These are phyloP conservation scores for Andrena flavipes DNA, from an alignment of 2,888 invertebrate species.

Conservation along the genomic window DNA sequence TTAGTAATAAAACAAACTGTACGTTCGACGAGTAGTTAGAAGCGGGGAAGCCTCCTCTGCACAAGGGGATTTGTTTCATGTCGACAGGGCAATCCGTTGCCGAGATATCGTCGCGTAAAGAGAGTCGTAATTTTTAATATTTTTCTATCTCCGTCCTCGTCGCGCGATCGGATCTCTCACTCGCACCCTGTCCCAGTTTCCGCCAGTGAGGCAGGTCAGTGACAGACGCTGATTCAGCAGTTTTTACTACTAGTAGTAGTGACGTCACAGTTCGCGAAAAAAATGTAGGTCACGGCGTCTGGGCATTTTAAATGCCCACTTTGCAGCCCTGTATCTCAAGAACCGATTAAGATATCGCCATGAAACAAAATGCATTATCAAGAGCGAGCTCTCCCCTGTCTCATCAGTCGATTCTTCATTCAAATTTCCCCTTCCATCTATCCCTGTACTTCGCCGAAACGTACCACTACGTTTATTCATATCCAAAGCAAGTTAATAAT, in stretches of 20 bases:
- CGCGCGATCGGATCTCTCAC: conserved; percentile 14
- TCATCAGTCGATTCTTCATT: fast-evolving
- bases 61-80: not conserved
- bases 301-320: conserved; percentile 10
- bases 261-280: conserved; percentile 33
- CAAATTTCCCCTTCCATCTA: not conserved
- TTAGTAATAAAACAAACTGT: not conserved
- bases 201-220: conserved; percentile 24
- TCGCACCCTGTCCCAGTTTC: conserved; percentile 26
- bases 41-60: not conserved
- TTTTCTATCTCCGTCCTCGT: not conserved
- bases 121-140: conserved; percentile 33
- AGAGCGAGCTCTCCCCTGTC: not conserved
- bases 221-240: conserved; percentile 24
- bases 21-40: fast-evolving
- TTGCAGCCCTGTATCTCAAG: conserved; percentile 9
- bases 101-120: conserved; percentile 33
- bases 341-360: conserved; percentile 10
- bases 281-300: conserved; percentile 29
- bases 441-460: not conserved
- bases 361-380: not conserved
- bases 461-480: not conserved
- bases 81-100: not conserved
- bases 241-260: conserved; percentile 33
- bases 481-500: not conserved